These are phyloP conservation scores for Agrotis ipsilon DNA, from an alignment of 2,888 invertebrate genomes.

Conservation along the genomic window DNA sequence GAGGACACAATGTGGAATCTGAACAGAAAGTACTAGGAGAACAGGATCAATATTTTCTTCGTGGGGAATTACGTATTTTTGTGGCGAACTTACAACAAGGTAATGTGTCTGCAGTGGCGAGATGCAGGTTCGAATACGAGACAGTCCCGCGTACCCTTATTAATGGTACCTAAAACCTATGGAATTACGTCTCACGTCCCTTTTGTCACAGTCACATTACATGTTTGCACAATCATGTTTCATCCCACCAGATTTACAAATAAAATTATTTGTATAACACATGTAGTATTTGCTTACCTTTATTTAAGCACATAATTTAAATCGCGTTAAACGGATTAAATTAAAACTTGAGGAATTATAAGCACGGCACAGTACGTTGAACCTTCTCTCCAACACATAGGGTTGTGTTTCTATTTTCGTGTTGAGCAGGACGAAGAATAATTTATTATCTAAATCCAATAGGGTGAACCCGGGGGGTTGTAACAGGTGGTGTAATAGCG, in stretches of 20 bases:
- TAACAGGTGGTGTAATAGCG: conserved; percentile 80
- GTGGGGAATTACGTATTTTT: too few relatives aligned
- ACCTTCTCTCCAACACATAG: not conserved
- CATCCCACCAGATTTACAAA: conserved; percentile 38
- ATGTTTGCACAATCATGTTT: conserved; percentile 1
- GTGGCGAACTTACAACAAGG: too few relatives aligned
- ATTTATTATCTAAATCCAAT: conserved; percentile 72
- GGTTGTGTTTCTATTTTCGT: conserved; percentile 22
- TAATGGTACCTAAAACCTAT: not conserved
- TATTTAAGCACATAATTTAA: conserved; percentile 71
- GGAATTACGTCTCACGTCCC: not conserved
- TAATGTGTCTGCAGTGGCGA: too few relatives aligned
- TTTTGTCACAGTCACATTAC: not conserved
- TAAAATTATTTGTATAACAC: conserved; percentile 62
- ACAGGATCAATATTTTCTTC: too few relatives aligned
- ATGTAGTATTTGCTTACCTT: conserved; percentile 67
- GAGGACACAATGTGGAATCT: too few relatives aligned
- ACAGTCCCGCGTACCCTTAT: not conserved
- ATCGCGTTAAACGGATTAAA: conserved; percentile 75
- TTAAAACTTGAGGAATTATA: conserved; percentile 44
- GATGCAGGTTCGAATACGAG: too few relatives aligned
- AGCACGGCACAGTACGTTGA: not conserved
- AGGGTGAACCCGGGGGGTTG: conserved; percentile 69
- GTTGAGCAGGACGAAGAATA: conserved; percentile 50
- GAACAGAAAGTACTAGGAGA: too few relatives aligned